Percentiles rank a stretch among this genome's conserved stretches.
phyloP scores from a whole-genome alignment of 2,888 invertebrate species.

The Synanthedon myopaeformis region DNA sequence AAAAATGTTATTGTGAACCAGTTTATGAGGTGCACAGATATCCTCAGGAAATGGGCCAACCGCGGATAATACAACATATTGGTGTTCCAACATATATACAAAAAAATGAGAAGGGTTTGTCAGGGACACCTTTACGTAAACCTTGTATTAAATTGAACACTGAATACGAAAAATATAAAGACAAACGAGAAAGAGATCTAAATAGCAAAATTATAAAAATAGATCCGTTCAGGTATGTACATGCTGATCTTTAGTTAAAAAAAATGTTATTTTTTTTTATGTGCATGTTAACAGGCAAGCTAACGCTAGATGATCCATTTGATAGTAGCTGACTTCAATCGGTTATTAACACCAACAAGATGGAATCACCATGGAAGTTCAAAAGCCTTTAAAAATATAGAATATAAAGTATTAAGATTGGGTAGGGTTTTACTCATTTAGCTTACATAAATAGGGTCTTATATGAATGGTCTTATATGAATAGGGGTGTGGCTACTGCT shows the following conservation, averaged over 20 bases:
- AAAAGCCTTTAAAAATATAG: too few species aligned
- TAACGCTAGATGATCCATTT: background rate
- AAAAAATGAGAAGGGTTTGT: slow-evolving; percentile 37
- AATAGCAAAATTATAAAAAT: slow-evolving; percentile 32
- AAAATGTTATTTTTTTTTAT: background rate
- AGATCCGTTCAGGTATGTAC: slow-evolving; percentile 40
- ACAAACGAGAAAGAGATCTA: slow-evolving; percentile 32
- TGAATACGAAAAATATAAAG: slow-evolving; percentile 32
- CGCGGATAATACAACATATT: slow-evolving; percentile 39
- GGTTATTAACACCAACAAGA: too few species aligned
- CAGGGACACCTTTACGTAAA: slow-evolving; percentile 25
- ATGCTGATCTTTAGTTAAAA: background rate
- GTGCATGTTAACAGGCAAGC: background rate
- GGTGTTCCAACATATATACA: slow-evolving; percentile 41
- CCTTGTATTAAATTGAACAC: slow-evolving; percentile 23
- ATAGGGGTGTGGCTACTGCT: too few species aligned
- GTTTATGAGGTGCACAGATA: slow-evolving; percentile 46
- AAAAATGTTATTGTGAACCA: slow-evolving; percentile 34
- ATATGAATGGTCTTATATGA: too few species aligned
- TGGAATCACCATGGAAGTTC: too few species aligned
- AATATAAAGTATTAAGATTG: too few species aligned
- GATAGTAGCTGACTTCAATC: background rate
- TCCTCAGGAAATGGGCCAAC: slow-evolving; percentile 35
- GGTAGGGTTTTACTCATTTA: too few species aligned
- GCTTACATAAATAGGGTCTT: too few species aligned